Evolutionary conservation across 2,888 invertebrate genomes (phyloP).

Genomic region (Drosophila nr. perissopoda): DNA sequence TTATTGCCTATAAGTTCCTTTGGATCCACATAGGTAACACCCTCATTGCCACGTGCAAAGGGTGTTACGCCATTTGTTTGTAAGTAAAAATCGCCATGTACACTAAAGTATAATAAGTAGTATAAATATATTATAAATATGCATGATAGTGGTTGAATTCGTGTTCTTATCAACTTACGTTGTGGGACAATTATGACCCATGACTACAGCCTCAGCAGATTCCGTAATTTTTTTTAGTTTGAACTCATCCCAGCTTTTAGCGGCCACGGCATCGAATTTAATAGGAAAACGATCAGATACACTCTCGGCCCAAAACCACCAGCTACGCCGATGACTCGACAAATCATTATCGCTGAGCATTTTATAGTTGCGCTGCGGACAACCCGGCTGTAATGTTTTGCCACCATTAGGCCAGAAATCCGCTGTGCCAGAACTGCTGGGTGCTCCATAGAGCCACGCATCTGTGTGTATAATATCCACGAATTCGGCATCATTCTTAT

Average conservation of each 20-base stretch:
- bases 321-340: conserved; percentile 88
- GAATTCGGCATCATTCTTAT: conserved; percentile 86
- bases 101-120: conserved; percentile 55
- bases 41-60: conserved; percentile 81
- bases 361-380: conserved; percentile 85
- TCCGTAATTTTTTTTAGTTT: conserved; percentile 81
- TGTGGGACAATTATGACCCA: conserved; percentile 83
- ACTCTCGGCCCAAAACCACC: conserved; percentile 88
- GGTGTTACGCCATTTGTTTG: conserved; percentile 84
- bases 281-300: conserved; percentile 79
- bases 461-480: conserved; percentile 90
- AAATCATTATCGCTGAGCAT: conserved; percentile 85
- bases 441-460: conserved; percentile 87
- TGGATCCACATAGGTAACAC: conserved; percentile 76
- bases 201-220: conserved; percentile 64
- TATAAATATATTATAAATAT: not conserved
- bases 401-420: conserved; percentile 89
- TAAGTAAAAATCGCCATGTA: conserved; percentile 83
- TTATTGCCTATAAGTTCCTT: conserved; percentile 72
- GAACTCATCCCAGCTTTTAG: conserved; percentile 87
- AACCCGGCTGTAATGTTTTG: conserved; percentile 87
- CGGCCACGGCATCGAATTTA: conserved; percentile 87
- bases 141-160: not conserved
- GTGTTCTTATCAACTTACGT: conserved; percentile 59
- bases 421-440: conserved; percentile 87